phyloP scores from a whole-genome alignment of 2,888 invertebrate genomes.

The Anthrax anthrax region DNA sequence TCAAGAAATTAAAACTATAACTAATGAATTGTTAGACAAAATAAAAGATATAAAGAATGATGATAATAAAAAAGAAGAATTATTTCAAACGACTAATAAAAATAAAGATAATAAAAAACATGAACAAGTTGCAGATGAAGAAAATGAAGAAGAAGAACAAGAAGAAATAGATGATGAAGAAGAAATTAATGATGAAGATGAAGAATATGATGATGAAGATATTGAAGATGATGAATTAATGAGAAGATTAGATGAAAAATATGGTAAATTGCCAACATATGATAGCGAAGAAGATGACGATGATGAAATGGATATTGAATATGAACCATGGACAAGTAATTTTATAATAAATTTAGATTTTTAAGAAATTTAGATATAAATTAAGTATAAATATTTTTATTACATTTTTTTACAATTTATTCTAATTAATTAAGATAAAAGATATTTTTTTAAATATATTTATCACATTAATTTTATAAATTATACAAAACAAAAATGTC shows the following conservation, averaged over 20 bases:
- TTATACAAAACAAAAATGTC: neutral
- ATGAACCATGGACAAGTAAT: constrained; percentile 34
- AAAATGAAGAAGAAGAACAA: constrained; percentile 14
- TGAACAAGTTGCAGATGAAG: constrained; percentile 22
- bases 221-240: constrained; percentile 56
- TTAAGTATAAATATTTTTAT: no score
- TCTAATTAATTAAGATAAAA: no score
- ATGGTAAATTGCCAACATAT: constrained; percentile 46
- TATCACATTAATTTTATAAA: no score
- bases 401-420: no score
- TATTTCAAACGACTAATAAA: constrained; percentile 20
- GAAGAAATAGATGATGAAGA: constrained; percentile 19
- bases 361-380: no score
- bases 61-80: constrained; percentile 1
- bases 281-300: constrained; percentile 40
- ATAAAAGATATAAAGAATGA: constrained; percentile 3
- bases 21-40: no score
- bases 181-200: constrained; percentile 25
- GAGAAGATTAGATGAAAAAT: constrained; percentile 55
- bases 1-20: no score
- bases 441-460: no score
- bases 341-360: neutral
- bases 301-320: constrained; percentile 32
- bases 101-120: constrained; percentile 1
- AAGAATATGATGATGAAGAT: constrained; percentile 36